These are phyloP conservation scores for Hydraecia micacea DNA, from an alignment of 2,888 invertebrate genomes.

Conservation along the genomic window DNA sequence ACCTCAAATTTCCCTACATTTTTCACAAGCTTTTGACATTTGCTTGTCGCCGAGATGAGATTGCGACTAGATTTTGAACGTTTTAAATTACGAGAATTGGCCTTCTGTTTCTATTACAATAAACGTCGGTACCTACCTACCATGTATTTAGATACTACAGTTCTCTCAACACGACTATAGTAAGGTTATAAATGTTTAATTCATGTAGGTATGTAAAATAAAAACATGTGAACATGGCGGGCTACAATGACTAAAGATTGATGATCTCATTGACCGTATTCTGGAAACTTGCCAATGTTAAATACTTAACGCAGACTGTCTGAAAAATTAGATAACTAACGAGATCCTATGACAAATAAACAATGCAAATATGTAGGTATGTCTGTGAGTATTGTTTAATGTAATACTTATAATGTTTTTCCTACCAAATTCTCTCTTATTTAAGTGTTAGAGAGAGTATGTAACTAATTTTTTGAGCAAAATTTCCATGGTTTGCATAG, in stretches of 20 bases:
- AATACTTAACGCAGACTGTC: conserved; percentile 45
- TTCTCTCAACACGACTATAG: conserved; percentile 10
- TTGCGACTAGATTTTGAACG: no score
- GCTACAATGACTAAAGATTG: conserved; percentile 51
- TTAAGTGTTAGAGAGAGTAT: background rate
- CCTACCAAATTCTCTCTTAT: conserved; percentile 12
- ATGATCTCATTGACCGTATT: conserved; percentile 53
- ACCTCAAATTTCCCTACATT: no score
- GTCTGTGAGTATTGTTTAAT: conserved; percentile 18
- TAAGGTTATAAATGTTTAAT: conserved; percentile 25
- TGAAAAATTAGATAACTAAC: conserved; percentile 67
- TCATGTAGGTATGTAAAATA: conserved; percentile 37
- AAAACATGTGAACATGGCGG: conserved; percentile 50
- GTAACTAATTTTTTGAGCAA: background rate
- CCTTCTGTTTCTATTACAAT: conserved; percentile 2
- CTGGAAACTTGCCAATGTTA: conserved; percentile 68
- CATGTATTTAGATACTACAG: conserved; percentile 4
- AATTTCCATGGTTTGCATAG: background rate
- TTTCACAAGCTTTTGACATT: no score
- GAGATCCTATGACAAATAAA: conserved; percentile 61
- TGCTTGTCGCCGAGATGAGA: no score
- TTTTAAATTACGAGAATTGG: no score
- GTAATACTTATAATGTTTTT: conserved; percentile 11
- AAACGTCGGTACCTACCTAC: background rate
- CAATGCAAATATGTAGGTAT: conserved; percentile 25